Evolutionary conservation across 2,888 invertebrate species (phyloP).

Genomic region (Chironomus tentans): DNA sequence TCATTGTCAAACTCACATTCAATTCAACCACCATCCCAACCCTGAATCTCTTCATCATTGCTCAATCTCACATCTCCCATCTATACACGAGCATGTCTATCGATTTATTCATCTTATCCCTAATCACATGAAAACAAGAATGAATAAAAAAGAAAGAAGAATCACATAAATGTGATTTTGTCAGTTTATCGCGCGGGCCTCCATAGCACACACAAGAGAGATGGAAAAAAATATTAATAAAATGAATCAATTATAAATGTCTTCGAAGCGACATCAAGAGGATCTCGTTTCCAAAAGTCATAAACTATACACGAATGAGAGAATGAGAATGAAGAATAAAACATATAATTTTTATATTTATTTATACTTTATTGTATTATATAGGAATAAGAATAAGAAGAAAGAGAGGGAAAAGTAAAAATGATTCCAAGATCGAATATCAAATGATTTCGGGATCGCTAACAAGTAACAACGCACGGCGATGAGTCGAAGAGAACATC

Average conservation of each 20-base stretch:
- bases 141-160: too few relatives aligned
- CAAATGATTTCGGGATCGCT: slow-evolving; percentile 1
- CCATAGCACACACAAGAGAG: not conserved
- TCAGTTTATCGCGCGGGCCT: not conserved
- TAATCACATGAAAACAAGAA: too few relatives aligned
- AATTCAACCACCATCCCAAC: too few relatives aligned
- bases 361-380: not conserved
- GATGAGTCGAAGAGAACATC: not conserved
- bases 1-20: too few relatives aligned
- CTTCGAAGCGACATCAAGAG: slow-evolving; percentile 22
- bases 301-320: slow-evolving; percentile 14
- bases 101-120: too few relatives aligned
- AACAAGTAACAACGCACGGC: slow-evolving; percentile 2
- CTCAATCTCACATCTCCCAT: too few relatives aligned
- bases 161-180: too few relatives aligned
- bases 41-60: too few relatives aligned
- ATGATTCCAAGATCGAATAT: slow-evolving; percentile 14
- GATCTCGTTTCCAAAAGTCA: slow-evolving; percentile 22
- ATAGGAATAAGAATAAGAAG: not conserved
- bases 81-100: too few relatives aligned
- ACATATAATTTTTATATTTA: not conserved
- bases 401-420: not conserved
- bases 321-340: not conserved
- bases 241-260: slow-evolving; percentile 24
- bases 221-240: not conserved